phyloP scores from a whole-genome alignment of 1,140 invertebrate species.

The Venustaconcha ellipsiformis region DNA sequence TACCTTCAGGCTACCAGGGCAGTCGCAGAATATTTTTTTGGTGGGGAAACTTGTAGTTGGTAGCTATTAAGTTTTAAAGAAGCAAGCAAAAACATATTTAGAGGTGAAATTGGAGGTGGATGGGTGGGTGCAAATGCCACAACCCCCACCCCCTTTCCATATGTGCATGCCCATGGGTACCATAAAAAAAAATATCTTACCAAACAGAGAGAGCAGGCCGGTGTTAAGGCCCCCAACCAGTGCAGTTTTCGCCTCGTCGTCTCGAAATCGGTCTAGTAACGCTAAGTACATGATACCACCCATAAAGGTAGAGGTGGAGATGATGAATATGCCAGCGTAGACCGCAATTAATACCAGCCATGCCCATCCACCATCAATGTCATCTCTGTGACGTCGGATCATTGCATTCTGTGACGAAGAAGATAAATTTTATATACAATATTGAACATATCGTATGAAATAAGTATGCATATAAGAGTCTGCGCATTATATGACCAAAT shows the following conservation, averaged over 20 bases:
- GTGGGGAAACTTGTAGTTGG: too few relatives aligned
- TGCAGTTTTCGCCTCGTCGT: slow-evolving; percentile 14
- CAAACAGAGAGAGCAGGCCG: slow-evolving; percentile 4
- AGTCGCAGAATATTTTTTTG: too few relatives aligned
- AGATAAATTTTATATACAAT: too few relatives aligned
- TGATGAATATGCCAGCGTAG: slow-evolving; percentile 13
- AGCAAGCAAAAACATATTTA: too few relatives aligned
- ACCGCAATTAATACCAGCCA: slow-evolving; percentile 16
- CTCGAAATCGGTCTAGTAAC: slow-evolving; percentile 8
- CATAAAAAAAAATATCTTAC: slow-evolving; percentile 10
- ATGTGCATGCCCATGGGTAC: neutral
- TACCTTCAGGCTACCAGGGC: too few relatives aligned
- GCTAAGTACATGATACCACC: slow-evolving; percentile 15
- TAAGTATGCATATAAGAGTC: too few relatives aligned
- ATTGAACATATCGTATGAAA: too few relatives aligned
- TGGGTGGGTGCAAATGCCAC: too few relatives aligned
- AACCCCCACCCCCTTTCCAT: neutral
- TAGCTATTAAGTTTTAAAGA: too few relatives aligned
- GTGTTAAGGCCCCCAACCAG: slow-evolving; percentile 17
- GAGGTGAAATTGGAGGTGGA: too few relatives aligned
- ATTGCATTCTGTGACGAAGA: too few relatives aligned
- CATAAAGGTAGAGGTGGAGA: slow-evolving; percentile 21
- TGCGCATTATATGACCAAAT: too few relatives aligned
- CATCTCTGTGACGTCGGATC: neutral
- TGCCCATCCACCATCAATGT: slow-evolving; percentile 15